Evolutionary conservation across 2,888 invertebrate species (phyloP).

Genomic region (Synanthedon tipuliformis): DNA sequence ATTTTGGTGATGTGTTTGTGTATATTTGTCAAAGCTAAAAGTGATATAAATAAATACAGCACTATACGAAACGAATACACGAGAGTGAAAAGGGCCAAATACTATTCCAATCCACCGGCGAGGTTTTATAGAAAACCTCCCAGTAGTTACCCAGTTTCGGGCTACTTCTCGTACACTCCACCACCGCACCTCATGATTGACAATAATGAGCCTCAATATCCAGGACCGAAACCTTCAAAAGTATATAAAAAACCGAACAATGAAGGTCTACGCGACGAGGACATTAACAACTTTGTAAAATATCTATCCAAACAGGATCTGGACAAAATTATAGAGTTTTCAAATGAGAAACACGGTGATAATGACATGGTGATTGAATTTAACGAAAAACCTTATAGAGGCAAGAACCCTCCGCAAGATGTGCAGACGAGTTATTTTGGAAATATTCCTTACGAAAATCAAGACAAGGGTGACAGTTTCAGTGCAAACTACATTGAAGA

Average conservation of each 20-base stretch:
- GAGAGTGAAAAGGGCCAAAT: constrained; percentile 47
- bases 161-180: constrained; percentile 42
- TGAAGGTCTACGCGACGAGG: constrained; percentile 42
- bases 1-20: constrained; percentile 26
- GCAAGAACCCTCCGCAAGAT: neutral
- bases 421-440: neutral
- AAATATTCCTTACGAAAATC: constrained; percentile 1
- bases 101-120: constrained; percentile 32
- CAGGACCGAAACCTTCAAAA: constrained; percentile 28
- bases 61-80: constrained; percentile 11
- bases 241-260: constrained; percentile 40
- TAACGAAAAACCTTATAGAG: neutral
- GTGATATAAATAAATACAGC: constrained; percentile 18
- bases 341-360: constrained; percentile 23
- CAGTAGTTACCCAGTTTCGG: constrained; percentile 20
- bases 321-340: constrained; percentile 44
- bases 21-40: constrained; percentile 20
- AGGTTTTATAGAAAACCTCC: constrained; percentile 43
- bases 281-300: constrained; percentile 46
- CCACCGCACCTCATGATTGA: constrained; percentile 33
- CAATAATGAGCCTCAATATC: constrained; percentile 21
- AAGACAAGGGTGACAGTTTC: neutral
- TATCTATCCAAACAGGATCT: constrained; percentile 51
- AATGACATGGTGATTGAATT: constrained; percentile 10
- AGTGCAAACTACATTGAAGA: constrained; percentile 6